Base-by-base conservation (phyloP, 2,797 vertebrate genomes). In the Hoplostethus atlanticus region DNA sequence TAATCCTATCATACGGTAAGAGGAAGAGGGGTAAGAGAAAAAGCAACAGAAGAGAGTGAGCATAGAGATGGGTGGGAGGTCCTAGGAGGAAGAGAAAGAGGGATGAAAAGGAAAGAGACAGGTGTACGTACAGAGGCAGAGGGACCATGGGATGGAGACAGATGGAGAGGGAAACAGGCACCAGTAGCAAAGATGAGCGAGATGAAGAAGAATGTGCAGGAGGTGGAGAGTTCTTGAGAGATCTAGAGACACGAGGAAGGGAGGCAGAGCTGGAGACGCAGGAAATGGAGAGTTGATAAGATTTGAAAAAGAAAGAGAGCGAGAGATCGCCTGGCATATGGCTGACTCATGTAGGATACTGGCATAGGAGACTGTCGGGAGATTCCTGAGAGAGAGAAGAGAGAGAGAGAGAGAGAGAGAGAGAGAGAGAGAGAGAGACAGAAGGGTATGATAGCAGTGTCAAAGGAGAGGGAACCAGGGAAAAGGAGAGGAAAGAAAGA, bases 41-140 rank as follows among this genome's bases (percentile, higher is more conserved):
- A 21, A 21, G 21, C 21, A 21, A 21, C 21, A 21, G 21, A 21
- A 60, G 60, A 28, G 38, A 76, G 51, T 0, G 47, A 15, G 28
- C 40, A 71, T 21, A 1, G 67, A 63, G 79, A 71, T 5, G 36
- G 54, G 7, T 44, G 42, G 42, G 42, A 50, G 56, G 65, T 46
- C 38, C 15, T 0, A 0, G 48, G 68, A 55, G 54, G 57, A 59
- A 40, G 68, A 61, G 61, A 62, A 65, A 36, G 52, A 52, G 64
- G 68, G 73, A 89, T 84, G 74, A 21, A 83, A 90, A 86, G 55
- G 68, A 68, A 70, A 48, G 71, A 81, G 77, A 74, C 88, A 87
- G 81, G 70, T 88, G 89, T 74, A 66, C 63, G 76, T 51, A 58
- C 61, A 73, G 42, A 80, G 6, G 60, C 61, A 79, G 59, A 34